Base-by-base conservation (phyloP, 1,140 invertebrate species). In the Scaptomyza hsui region DNA sequence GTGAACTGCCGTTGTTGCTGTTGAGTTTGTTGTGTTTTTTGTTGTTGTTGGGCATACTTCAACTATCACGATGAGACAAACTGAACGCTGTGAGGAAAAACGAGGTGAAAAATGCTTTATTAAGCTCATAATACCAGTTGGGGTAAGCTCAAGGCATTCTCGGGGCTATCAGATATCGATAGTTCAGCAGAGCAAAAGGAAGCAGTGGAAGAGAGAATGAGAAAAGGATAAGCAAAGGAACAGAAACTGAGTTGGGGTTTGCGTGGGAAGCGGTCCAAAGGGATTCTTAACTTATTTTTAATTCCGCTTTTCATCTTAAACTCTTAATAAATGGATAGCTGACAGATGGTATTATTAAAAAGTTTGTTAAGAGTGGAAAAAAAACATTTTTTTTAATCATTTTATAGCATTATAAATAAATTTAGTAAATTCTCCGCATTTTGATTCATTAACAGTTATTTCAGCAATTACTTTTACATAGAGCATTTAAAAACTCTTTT, bases 81-180 rank as follows among this genome's bases (percentile, higher is more conserved):
- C 49, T 69, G 61, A 21, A 52, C 49, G 59, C 32, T 63, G 44
- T 26, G 32, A 3, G 26, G 26, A 47, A 37, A 64, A 70, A 70
- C 56, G 51, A 70, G 67, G 60, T 53, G 60, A 49, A 70, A 55
- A 64, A 64, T 64, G 44, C 37, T 70, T 64, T 56, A 70, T 49
- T 55, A 56, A 56, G 51, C 35, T 48, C 26, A 18, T 16, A 13
- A 52, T 18, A 16, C 3, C 1, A 29, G 21, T 13, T 42, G 13
- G 7, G 13, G 7, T 7, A 41, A 42, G 37, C 52, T 39, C 15
- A 26, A 41, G 37, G 19, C 37, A 41, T 55, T 55, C 32, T 1
- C n/a, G 15, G 19, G 19, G 19, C 41, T 41, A 37, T 55, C 19
- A 13, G 29, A 19, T 21, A 24, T 55, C 15, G 7, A 55, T 24